Evolutionary conservation across 1,140 invertebrate genomes (phyloP).

Genomic region (Polypedilum pembai): DNA sequence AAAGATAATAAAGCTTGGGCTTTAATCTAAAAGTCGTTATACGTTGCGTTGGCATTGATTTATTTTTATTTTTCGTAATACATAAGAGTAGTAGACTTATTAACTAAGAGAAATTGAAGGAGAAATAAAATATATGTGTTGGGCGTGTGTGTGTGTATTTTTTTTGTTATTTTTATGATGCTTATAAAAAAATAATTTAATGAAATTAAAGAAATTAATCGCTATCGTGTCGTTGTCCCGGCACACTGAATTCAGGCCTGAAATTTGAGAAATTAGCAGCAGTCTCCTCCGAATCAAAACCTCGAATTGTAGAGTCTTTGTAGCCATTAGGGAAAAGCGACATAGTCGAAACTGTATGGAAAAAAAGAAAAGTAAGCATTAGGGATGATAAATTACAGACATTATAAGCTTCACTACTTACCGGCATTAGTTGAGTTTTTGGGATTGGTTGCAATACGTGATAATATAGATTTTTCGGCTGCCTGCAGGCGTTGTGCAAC

Average conservation of each 20-base stretch:
- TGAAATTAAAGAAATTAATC: not conserved
- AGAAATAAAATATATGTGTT: too few relatives aligned
- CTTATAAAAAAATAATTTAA: not conserved
- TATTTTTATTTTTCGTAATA: too few relatives aligned
- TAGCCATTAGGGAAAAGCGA: constrained; percentile 74
- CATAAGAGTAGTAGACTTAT: too few relatives aligned
- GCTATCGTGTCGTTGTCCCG: constrained; percentile 53
- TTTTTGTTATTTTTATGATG: not conserved
- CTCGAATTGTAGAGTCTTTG: constrained; percentile 58
- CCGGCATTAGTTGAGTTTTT: constrained; percentile 50
- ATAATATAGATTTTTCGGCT: constrained; percentile 93
- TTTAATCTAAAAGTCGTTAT: too few relatives aligned
- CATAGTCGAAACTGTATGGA: constrained; percentile 55
- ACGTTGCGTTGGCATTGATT: too few relatives aligned
- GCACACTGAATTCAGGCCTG: constrained; percentile 83
- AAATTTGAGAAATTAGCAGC: constrained; percentile 80
- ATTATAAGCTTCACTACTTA: constrained; percentile 33
- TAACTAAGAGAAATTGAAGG: too few relatives aligned
- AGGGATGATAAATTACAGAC: constrained; percentile 31
- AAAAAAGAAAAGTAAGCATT: constrained; percentile 33
- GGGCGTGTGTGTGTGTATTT: too few relatives aligned
- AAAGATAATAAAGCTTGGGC: too few relatives aligned
- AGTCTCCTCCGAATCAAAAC: constrained; percentile 57
- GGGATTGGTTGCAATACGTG: constrained; percentile 75
- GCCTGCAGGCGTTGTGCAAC: constrained; percentile 94